A percentile compares a stretch with the other conserved stretches of the same genome.
Conservation (phyloP, 2,113 vertebrate species). For the Ptilonorhynchus violaceus region DNA sequence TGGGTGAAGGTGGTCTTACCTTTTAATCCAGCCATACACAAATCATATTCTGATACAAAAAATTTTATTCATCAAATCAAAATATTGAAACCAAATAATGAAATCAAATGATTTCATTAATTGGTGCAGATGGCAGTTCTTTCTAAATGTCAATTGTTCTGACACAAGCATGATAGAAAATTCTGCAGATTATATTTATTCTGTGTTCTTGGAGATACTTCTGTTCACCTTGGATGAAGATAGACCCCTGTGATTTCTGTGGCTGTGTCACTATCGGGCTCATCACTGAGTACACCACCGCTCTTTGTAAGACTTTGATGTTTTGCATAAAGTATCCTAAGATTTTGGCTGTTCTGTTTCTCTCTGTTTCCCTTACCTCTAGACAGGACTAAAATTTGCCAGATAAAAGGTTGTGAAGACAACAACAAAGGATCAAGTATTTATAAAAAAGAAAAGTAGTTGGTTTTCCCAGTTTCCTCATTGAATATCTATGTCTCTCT, state of each 20-base stretch:
- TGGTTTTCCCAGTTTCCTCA: background rate
- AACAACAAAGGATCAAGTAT: background rate
- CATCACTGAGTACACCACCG: background rate
- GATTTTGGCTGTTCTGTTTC: background rate
- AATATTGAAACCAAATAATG: no score
- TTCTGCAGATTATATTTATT: slow-evolving; percentile 43
- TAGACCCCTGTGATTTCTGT: background rate
- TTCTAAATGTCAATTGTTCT: background rate
- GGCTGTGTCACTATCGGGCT: background rate
- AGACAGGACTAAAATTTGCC: background rate
- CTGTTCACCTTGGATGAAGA: background rate
- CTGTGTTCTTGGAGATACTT: slow-evolving; percentile 27
- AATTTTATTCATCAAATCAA: background rate
- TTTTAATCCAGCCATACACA: slow-evolving; percentile 29
- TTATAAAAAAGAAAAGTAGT: background rate
- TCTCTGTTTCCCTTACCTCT: background rate
- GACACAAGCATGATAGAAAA: slow-evolving; percentile 13
- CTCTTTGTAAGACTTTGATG: background rate
- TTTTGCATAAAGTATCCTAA: background rate
- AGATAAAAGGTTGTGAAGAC: background rate
- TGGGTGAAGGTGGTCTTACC: background rate
- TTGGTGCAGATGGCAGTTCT: background rate
- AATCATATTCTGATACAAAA: background rate
- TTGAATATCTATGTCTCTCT: background rate
- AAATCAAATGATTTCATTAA: slow-evolving; percentile 13